These are phyloP conservation scores for Diploptera punctata DNA, from an alignment of 2,888 invertebrate genomes.

Conservation along the genomic window DNA sequence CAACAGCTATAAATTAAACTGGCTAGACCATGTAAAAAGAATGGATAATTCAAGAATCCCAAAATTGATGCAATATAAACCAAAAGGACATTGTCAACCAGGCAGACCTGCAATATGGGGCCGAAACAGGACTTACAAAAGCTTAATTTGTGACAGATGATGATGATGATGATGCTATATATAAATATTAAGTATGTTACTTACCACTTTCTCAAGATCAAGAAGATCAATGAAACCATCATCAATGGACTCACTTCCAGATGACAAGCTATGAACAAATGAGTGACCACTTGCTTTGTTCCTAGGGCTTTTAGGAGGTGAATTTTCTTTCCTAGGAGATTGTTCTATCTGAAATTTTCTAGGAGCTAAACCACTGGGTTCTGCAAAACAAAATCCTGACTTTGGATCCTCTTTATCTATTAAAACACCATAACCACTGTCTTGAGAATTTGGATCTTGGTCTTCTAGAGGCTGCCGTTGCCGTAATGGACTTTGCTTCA, in stretches of 20 bases:
- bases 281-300: slow-evolving; percentile 22
- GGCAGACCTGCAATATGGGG: no score
- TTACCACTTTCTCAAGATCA: slow-evolving; percentile 61
- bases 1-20: no score
- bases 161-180: neutral
- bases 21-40: no score
- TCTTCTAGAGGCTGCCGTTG: slow-evolving; percentile 58
- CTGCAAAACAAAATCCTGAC: slow-evolving; percentile 51
- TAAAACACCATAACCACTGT: slow-evolving; percentile 62
- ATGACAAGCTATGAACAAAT: slow-evolving; percentile 60
- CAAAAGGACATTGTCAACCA: no score
- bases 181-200: neutral
- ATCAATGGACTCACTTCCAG: slow-evolving; percentile 61
- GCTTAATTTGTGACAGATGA: no score
- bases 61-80: no score
- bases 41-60: no score
- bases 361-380: slow-evolving; percentile 55
- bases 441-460: slow-evolving; percentile 63
- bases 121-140: no score
- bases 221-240: slow-evolving; percentile 70
- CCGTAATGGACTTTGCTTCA: slow-evolving; percentile 12
- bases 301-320: slow-evolving; percentile 4
- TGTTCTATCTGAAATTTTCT: slow-evolving; percentile 46
- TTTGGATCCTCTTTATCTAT: slow-evolving; percentile 49
- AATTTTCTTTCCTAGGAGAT: slow-evolving; percentile 45